A percentile compares a stretch with the other conserved stretches of the same genome.
Conservation (phyloP, 2,797 vertebrate species). For the Phylloscopus collybita region DNA sequence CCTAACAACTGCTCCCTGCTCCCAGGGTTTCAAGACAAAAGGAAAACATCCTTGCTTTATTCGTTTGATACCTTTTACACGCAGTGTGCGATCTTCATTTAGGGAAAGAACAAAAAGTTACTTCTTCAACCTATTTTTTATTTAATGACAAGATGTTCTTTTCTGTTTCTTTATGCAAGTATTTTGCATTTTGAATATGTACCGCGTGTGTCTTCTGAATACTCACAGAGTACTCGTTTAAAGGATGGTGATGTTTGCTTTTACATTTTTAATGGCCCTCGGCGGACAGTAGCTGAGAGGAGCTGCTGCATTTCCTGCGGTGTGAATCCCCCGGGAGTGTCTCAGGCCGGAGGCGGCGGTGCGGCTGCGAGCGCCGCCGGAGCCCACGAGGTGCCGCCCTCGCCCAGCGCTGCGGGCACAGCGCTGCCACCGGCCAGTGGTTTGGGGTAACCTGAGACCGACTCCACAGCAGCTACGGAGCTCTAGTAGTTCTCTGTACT, state of each 20-base stretch:
- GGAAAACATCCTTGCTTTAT: background rate
- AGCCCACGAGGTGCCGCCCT: conserved; percentile 70
- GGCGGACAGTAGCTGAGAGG: rapidly evolving
- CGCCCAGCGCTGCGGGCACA: background rate
- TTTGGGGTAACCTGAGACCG: background rate
- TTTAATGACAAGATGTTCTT: background rate
- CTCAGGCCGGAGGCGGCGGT: no score
- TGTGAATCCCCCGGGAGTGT: rapidly evolving
- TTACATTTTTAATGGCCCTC: background rate
- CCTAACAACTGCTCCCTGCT: background rate
- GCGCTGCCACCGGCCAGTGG: background rate
- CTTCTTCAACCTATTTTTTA: background rate
- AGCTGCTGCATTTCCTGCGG: rapidly evolving
- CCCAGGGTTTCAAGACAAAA: background rate
- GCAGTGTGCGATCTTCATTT: background rate
- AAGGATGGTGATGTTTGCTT: background rate
- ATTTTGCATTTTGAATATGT: background rate
- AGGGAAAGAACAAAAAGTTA: background rate
- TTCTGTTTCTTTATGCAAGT: background rate
- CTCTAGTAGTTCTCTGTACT: background rate
- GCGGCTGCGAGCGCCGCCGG: background rate
- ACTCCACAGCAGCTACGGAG: rapidly evolving
- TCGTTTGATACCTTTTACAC: background rate
- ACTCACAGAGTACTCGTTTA: background rate
- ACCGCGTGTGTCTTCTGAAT: background rate